Evolutionary conservation across 2,888 invertebrate species (phyloP), one percentile per base, ranked within the genome.

Genomic region (Ophion slaviceki): DNA sequence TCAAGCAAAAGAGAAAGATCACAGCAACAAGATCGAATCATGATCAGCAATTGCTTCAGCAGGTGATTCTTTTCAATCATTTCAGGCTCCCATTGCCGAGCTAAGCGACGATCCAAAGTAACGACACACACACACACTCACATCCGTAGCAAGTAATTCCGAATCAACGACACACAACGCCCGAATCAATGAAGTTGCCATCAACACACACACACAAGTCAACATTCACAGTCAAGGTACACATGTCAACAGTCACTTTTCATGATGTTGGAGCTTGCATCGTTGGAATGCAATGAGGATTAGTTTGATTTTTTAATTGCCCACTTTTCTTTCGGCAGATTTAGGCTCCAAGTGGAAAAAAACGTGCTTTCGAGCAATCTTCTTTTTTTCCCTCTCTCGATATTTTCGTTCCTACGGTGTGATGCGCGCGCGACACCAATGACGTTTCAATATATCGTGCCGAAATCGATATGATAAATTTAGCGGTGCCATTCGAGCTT

Each of bases 391-490:
- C 40, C 40, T 40, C 8, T 40, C 8, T 6, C 40, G 40, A 40
- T 7, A 53, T 14, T 11, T 14, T 47, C 14, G 53, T 53, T 53
- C 14, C 32, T 32, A 4, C 32, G 32, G 32, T 32, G 53, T 53
- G 17, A 5, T 17, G 53, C 17, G 53, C 5, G 17, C 53, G 53
- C 53, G 53, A 53, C 14, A 53, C 17, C 53, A 14, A 53, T 17
- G 53, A 53, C 53, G 17, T 53, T 17, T 53, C 53, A 53, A 53
- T 53, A 53, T 5, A 53, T 53, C 8, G 17, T 17, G 17, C 17
- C 53, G 53, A 53, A 53, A 53, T 53, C 53, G 53, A 53, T 53
- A 53, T 14, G n/a, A 79, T 79, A 75, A 45, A 81, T 82, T 80
- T 82, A 11, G 62, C 68, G 74, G 71, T 77, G 67, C 32, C 14